Base-by-base conservation (phyloP, 1,140 invertebrate species). In the Acromyrmex echinatior region DNA sequence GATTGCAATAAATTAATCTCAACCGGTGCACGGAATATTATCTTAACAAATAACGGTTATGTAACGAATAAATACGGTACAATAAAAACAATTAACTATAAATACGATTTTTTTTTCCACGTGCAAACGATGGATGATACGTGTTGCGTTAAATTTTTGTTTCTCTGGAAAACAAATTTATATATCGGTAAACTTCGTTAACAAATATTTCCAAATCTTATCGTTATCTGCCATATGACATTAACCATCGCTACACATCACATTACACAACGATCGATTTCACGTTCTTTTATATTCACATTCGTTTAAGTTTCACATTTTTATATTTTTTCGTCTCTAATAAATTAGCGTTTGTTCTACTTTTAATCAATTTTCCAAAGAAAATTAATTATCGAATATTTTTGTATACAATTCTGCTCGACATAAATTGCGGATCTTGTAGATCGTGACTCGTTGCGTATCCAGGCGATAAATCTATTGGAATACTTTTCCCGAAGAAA, bases 11-110 rank as follows among this genome's bases (percentile, higher is more conserved):
- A 77, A 77, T 7, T 68, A 68, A 79, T 65, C 76, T 49, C 18
- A 56, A n/a, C 45, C 49, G 49, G 31, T 31, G 25, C 39, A 49
- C 21, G 31, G 12, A 35, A 31, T 49, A 25, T 80, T 80, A 68
- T 80, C 45, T 80, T 31, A 53, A 68, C 62, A 80, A 80, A 80
- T 65, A 80, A 53, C 49, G n/a, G 7, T 68, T 68, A 53, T 39
- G 77, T 39, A 79, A 79, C 18, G 39, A 49, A 25, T 65, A 68
- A 80, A 68, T 68, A 28, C 2, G 14, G 4, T 14, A 16, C n/a
- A 35, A 25, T 25, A 80, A 80, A 51, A 80, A 80, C 45, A n/a
- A 66, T 53, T 53, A 68, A 28, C 18, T 80, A 31, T 79, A 53
- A 80, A 80, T 80, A 68, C 28, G 74, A 31, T 35, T 35, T 35